These are phyloP conservation scores for Lepeophtheirus nordmannii DNA, from an alignment of 2,888 invertebrate species.

Conservation along the genomic window DNA sequence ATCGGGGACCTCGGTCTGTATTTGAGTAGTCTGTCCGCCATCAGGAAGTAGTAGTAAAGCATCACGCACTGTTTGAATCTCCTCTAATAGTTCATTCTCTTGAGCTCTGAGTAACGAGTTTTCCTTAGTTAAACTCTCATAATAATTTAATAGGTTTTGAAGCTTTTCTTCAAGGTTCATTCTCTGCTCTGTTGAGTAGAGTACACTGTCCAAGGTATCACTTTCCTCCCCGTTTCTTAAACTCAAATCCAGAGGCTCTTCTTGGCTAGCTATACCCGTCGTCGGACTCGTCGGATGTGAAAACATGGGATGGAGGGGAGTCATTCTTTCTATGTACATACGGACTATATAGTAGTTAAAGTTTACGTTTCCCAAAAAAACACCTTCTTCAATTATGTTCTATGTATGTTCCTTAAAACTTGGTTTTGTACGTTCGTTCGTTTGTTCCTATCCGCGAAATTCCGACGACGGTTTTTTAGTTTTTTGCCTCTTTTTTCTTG, in stretches of 20 bases:
- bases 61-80: constrained; percentile 2
- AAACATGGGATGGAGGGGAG: background rate
- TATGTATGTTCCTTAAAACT: background rate
- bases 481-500: background rate
- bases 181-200: background rate
- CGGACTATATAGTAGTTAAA: background rate
- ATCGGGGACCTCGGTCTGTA: background rate
- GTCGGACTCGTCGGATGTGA: constrained; percentile 1
- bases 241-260: constrained; percentile 5
- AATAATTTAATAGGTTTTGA: background rate
- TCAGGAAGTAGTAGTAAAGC: background rate
- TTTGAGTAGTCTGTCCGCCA: background rate
- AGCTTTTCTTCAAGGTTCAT: constrained; percentile 2
- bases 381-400: background rate
- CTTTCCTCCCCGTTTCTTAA: background rate
- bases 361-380: background rate
- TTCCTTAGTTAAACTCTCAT: background rate
- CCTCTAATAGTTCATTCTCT: background rate
- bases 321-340: background rate
- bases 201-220: background rate
- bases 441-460: constrained; percentile 5
- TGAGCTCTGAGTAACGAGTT: background rate
- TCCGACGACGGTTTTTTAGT: background rate
- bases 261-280: background rate
- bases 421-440: background rate